phyloP scores from a whole-genome alignment of 1,140 invertebrate species.

The Rhagoletis pomonella region DNA sequence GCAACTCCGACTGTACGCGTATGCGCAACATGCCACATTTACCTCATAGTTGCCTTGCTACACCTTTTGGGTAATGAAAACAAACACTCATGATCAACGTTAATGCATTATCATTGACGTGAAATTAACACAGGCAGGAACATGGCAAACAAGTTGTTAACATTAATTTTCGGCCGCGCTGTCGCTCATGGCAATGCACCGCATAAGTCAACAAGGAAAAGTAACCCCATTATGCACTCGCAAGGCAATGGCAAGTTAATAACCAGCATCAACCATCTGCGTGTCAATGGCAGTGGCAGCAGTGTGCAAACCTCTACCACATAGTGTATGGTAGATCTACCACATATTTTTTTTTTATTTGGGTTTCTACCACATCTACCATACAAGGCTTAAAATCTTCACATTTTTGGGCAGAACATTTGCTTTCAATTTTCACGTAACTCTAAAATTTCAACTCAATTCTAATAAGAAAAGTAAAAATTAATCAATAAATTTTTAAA shows the following conservation, averaged over 20 bases:
- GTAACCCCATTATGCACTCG: conserved; percentile 4
- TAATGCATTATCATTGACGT: conserved; percentile 56
- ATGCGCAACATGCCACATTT: conserved; percentile 43
- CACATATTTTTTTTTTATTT: too few relatives aligned
- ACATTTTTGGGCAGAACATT: too few relatives aligned
- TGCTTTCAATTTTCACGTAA: too few relatives aligned
- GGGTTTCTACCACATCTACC: too few relatives aligned
- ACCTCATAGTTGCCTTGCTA: neutral
- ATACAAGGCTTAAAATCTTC: too few relatives aligned
- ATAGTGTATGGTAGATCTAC: too few relatives aligned
- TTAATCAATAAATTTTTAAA: too few relatives aligned
- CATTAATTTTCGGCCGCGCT: conserved; percentile 58
- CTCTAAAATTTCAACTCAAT: too few relatives aligned
- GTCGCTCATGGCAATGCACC: conserved; percentile 29
- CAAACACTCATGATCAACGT: conserved; percentile 21
- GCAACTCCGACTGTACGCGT: neutral
- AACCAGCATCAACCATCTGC: neutral
- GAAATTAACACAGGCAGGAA: conserved; percentile 48
- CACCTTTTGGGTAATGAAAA: conserved; percentile 22
- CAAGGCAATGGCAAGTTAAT: neutral
- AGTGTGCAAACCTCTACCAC: neutral
- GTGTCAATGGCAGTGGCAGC: conserved; percentile 5
- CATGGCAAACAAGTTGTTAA: conserved; percentile 58
- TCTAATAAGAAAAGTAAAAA: too few relatives aligned
- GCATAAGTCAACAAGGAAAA: conserved; percentile 27